A percentile compares a stretch with the other conserved stretches of the same genome.
Evolutionary conservation across 2,797 vertebrate species (phyloP).

Genomic region (Urophycis tenuis): DNA sequence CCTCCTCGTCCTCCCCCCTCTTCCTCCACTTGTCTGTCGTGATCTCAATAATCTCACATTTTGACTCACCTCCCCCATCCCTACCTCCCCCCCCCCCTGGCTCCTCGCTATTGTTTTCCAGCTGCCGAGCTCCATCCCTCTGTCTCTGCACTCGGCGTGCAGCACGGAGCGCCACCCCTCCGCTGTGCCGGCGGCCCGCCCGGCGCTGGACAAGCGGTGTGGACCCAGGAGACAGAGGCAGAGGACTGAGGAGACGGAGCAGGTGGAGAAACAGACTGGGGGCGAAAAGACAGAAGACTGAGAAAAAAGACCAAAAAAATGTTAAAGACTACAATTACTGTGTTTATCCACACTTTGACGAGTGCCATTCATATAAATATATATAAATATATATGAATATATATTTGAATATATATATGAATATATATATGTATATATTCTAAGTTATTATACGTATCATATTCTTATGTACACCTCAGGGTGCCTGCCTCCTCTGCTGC

Average conservation of each 20-base stretch:
- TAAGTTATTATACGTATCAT: constrained; percentile 24
- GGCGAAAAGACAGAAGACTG: background rate
- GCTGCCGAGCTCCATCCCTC: constrained; percentile 1
- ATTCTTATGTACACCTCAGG: constrained; percentile 39
- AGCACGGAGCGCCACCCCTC: background rate
- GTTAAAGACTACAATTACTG: constrained; percentile 9
- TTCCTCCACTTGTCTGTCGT: background rate
- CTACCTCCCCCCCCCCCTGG: background rate
- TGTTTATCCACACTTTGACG: constrained; percentile 26
- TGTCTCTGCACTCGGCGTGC: background rate
- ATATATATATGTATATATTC: constrained; percentile 24
- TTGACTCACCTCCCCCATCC: background rate
- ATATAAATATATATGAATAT: background rate
- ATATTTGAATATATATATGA: background rate
- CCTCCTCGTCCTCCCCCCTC: background rate
- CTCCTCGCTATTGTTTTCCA: background rate
- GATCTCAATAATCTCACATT: background rate
- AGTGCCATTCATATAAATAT: constrained; percentile 37
- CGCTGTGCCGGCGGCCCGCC: background rate
- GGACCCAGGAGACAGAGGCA: background rate
- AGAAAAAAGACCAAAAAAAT: background rate
- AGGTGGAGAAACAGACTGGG: background rate
- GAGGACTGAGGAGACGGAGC: constrained; percentile 1
- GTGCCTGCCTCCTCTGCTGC: constrained; percentile 40
- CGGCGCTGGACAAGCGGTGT: background rate